Conservation (phyloP, 2,888 invertebrate species). For the Exocentrus adspersus region DNA sequence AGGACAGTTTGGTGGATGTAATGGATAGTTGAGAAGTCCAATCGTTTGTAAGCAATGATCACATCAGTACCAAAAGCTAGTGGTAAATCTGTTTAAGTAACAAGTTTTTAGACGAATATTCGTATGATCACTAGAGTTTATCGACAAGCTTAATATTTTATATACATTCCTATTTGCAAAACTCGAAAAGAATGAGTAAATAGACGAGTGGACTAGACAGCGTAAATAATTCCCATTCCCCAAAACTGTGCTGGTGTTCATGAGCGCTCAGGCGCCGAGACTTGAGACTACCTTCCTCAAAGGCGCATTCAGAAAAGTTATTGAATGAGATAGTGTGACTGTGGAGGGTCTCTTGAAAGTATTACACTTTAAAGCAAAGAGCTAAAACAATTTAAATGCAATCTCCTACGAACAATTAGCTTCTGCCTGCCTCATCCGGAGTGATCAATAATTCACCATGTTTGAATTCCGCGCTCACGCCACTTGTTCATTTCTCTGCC, state of each 20-base stretch:
- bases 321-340: constrained; percentile 33
- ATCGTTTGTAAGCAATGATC: no score
- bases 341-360: constrained; percentile 32
- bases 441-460: constrained; percentile 60
- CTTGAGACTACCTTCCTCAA: constrained; percentile 19
- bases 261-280: constrained; percentile 24
- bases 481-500: constrained; percentile 50
- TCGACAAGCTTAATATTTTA: no score
- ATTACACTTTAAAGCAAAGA: constrained; percentile 35
- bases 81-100: background rate
- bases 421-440: constrained; percentile 36
- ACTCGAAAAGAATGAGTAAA: constrained; percentile 15
- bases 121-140: background rate
- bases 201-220: constrained; percentile 11
- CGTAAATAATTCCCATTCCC: constrained; percentile 11
- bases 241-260: constrained; percentile 12
- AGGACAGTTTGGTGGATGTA: no score
- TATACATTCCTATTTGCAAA: no score
- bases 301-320: constrained; percentile 30
- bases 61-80: background rate
- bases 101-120: background rate
- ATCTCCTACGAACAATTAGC: constrained; percentile 52
- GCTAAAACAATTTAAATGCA: constrained; percentile 49
- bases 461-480: constrained; percentile 59
- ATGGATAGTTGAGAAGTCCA: no score